These are phyloP conservation scores for Glaucopsyche alexis DNA, from an alignment of 2,888 invertebrate genomes.

Conservation along the genomic window DNA sequence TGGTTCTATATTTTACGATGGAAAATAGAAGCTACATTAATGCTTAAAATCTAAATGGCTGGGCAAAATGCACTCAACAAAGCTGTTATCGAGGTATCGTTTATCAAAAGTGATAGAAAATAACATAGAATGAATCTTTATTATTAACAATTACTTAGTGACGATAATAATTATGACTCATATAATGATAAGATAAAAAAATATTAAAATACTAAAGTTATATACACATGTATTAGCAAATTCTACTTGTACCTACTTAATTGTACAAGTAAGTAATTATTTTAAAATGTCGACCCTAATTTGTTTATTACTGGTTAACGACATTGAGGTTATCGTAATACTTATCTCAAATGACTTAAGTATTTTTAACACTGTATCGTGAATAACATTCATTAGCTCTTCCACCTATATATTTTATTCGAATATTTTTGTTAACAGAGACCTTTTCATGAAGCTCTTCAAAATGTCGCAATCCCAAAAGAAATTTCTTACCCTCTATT, in stretches of 20 bases:
- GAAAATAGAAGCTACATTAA: not conserved
- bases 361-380: constrained; percentile 6
- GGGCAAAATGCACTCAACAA: not conserved
- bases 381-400: not conserved
- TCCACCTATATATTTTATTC: not conserved
- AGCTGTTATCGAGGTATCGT: not conserved
- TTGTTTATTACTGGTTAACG: constrained; percentile 8
- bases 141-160: not conserved
- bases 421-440: not conserved
- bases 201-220: no score
- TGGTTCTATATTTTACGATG: not conserved
- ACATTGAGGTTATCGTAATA: not conserved
- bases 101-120: constrained; percentile 1
- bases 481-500: constrained; percentile 16
- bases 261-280: not conserved
- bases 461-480: constrained; percentile 14
- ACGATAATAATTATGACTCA: constrained; percentile 2
- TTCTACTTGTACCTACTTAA: not conserved
- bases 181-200: not conserved
- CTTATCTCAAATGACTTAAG: constrained; percentile 12
- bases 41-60: not conserved
- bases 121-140: not conserved
- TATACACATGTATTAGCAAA: no score
- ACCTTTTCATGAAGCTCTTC: constrained; percentile 1
- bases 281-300: not conserved